These are phyloP conservation scores for Denticeps clupeoides DNA, from an alignment of 2,797 vertebrate species.

Conservation along the genomic window DNA sequence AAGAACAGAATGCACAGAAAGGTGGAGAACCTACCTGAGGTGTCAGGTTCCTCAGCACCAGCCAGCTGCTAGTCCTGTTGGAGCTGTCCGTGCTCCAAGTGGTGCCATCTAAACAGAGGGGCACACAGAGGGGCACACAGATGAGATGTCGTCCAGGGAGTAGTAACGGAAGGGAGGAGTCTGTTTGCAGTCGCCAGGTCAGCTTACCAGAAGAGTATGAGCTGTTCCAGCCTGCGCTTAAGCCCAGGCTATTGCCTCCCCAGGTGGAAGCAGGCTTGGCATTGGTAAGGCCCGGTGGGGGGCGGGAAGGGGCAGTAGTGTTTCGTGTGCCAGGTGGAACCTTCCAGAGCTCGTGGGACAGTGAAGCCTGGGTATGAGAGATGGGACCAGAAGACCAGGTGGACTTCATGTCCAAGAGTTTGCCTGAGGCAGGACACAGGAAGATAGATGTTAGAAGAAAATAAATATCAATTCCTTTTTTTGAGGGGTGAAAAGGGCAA, in stretches of 20 bases:
- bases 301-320: slow-evolving; percentile 76
- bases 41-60: slow-evolving; percentile 93
- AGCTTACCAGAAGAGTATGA: slow-evolving; percentile 79
- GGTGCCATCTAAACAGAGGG: slow-evolving; percentile 60
- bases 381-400: slow-evolving; percentile 85
- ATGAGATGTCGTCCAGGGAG: no score
- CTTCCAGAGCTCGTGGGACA: slow-evolving; percentile 96
- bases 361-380: slow-evolving; percentile 81
- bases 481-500: no score
- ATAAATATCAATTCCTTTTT: slow-evolving; percentile 10
- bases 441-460: background rate
- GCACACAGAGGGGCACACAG: background rate
- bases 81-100: slow-evolving; percentile 92
- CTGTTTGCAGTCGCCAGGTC: no score
- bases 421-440: slow-evolving; percentile 53
- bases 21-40: slow-evolving; percentile 64
- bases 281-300: slow-evolving; percentile 85
- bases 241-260: slow-evolving; percentile 76
- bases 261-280: slow-evolving; percentile 86
- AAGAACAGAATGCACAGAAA: no score
- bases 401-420: slow-evolving; percentile 89
- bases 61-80: slow-evolving; percentile 92
- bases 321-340: slow-evolving; percentile 74
- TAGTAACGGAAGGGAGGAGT: no score
- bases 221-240: slow-evolving; percentile 74